These are phyloP conservation scores for Brienomyrus brachyistius DNA, from an alignment of 2,113 vertebrate species.

Conservation along the genomic window DNA sequence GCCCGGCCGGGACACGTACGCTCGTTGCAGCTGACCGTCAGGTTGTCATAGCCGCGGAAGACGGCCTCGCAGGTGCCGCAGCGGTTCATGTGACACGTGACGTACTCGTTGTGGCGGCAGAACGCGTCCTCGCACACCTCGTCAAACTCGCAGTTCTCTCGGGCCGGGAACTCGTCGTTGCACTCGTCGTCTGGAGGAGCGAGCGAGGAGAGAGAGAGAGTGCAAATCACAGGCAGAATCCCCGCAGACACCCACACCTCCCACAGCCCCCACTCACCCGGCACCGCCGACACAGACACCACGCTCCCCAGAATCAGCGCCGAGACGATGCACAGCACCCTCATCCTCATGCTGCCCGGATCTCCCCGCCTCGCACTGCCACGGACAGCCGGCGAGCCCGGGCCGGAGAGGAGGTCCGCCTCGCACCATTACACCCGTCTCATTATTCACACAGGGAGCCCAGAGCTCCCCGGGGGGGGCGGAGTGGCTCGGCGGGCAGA, in stretches of 20 bases:
- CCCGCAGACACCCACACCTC: background rate
- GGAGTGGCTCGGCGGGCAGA: background rate
- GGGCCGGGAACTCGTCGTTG: constrained; percentile 34
- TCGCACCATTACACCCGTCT: constrained; percentile 16
- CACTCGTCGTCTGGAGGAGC: constrained; percentile 37
- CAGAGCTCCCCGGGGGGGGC: background rate
- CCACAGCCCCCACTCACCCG: constrained; percentile 22
- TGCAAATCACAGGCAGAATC: background rate
- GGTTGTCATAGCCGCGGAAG: constrained; percentile 36
- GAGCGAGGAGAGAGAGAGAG: background rate
- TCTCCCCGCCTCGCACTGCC: background rate
- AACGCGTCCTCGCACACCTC: constrained; percentile 41
- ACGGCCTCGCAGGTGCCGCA: constrained; percentile 42
- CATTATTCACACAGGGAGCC: constrained; percentile 16
- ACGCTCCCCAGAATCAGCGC: constrained; percentile 20
- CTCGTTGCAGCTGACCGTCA: constrained; percentile 36
- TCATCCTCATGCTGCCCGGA: constrained; percentile 18
- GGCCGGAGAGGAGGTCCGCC: constrained; percentile 8
- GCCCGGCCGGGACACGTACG: constrained; percentile 7
- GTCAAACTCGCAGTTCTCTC: constrained; percentile 39
- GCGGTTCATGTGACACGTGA: constrained; percentile 41
- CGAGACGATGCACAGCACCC: constrained; percentile 9
- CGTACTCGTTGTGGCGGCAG: constrained; percentile 40
- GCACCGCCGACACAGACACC: constrained; percentile 21
- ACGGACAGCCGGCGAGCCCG: background rate